Evolutionary conservation across 2,113 vertebrate genomes (phyloP), one percentile per base, ranked within the genome.

Genomic region (Anolis sagrei): DNA sequence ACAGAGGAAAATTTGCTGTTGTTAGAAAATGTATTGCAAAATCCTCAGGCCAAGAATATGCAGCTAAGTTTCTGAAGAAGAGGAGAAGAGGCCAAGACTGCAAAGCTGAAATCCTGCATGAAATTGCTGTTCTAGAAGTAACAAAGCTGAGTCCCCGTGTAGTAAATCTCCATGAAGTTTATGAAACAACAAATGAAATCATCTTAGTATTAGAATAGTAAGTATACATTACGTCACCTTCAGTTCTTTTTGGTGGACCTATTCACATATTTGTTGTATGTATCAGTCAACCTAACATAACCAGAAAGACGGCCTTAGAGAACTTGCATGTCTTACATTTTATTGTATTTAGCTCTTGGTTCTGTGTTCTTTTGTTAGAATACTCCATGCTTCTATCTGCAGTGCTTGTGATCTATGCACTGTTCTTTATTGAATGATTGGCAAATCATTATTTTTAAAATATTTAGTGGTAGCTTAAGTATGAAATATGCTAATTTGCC

Each of bases 11-110:
- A 93, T 99, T 97, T 95, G 98, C 97, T 5, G 98, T 99, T 92
- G 98, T 99, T 32, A 97, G 97, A 93, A 97, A 97, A 79, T 99
- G 98, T 34, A 92, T 97, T 91, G 98, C 98, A 92, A 99, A 98
- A 94, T 93, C 96, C 76, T 97, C 98, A 1, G 98, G 97, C 18
- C 98, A 98, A 91, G 97, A 96, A 70, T 99, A 98, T 48, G 98
- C 98, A 66, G 98, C 98, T 83, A 99, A 99, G 92, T 98, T 98
- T 90, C 94, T 99, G 0, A 97, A 98, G 89, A 99, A 99, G 93
- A 97, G 98, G 78, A 96, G 98, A 90, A 93, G 98, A 91, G 98
- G 98, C 11, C 97, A 98, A 8, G 98, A 99, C 93, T 98, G 98
- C 92, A 97, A 96, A 85, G 97, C 97, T 1, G 98, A 99, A 39